Conservation (phyloP, 2,888 invertebrate genomes). For the Drosophila siamana region DNA sequence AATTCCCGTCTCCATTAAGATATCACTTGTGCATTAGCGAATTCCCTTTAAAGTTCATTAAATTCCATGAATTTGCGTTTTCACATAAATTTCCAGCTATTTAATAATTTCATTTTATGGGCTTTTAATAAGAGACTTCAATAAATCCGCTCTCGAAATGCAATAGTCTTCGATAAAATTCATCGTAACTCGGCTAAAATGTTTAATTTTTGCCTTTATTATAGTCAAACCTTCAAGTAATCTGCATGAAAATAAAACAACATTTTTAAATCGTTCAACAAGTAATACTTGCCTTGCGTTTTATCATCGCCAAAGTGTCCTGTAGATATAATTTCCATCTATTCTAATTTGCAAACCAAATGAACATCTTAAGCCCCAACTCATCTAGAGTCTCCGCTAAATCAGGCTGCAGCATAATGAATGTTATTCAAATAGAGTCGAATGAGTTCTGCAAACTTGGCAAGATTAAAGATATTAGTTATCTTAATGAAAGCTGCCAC, state of each 20-base stretch:
- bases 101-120: background rate
- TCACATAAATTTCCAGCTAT: too few relatives aligned
- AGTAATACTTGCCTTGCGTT: too few relatives aligned
- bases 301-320: too few relatives aligned
- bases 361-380: background rate
- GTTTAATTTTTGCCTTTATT: too few relatives aligned
- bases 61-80: background rate
- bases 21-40: background rate
- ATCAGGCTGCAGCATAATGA: background rate
- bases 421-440: background rate
- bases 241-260: too few relatives aligned
- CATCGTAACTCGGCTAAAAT: too few relatives aligned
- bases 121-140: background rate
- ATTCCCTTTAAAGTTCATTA: constrained; percentile 1
- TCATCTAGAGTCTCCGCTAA: background rate
- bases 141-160: background rate
- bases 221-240: too few relatives aligned
- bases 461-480: background rate
- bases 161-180: background rate
- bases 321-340: background rate
- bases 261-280: too few relatives aligned
- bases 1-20: background rate
- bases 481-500: background rate
- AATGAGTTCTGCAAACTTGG: background rate
- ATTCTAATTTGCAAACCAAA: background rate